Evolutionary conservation across 2,888 invertebrate species (phyloP).

Genomic region (Dasysyrphus albostriatus): DNA sequence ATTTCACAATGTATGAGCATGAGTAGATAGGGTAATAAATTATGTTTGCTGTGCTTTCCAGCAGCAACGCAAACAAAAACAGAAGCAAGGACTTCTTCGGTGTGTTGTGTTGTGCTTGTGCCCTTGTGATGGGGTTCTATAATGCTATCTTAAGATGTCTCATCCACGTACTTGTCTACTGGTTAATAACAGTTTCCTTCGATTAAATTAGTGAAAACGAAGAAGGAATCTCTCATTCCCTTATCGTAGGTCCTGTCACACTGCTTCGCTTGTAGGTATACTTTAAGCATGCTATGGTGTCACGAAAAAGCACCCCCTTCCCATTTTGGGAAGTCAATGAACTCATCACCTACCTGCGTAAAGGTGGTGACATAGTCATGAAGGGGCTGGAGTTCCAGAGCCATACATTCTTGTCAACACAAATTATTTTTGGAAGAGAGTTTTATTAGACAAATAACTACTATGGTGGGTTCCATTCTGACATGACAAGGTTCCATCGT

Average conservation of each 20-base stretch:
- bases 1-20: conserved; percentile 78
- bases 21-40: conserved; percentile 73
- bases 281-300: conserved; percentile 46
- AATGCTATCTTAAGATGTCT: conserved; percentile 60
- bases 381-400: conserved; percentile 13
- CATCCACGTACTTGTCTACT: conserved; percentile 66
- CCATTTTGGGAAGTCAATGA: conserved; percentile 67
- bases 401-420: conserved; percentile 77
- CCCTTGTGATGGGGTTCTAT: conserved; percentile 7
- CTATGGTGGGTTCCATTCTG: conserved; percentile 73
- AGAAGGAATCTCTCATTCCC: conserved; percentile 23
- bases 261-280: background rate
- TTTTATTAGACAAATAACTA: conserved; percentile 78
- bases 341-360: conserved; percentile 67
- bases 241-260: conserved; percentile 49
- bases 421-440: conserved; percentile 76
- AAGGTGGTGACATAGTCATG: conserved; percentile 49
- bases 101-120: conserved; percentile 2
- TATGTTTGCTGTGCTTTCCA: conserved; percentile 70
- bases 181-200: conserved; percentile 76
- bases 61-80: conserved; percentile 64
- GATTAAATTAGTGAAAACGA: conserved; percentile 74
- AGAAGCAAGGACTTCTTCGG: conserved; percentile 42
- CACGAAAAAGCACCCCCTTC: conserved; percentile 33
- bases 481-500: conserved; percentile 74